Percentiles rank a stretch among this genome's conserved stretches.
phyloP scores from a whole-genome alignment of 2,797 vertebrate genomes.

The Epinephelus awoara region DNA sequence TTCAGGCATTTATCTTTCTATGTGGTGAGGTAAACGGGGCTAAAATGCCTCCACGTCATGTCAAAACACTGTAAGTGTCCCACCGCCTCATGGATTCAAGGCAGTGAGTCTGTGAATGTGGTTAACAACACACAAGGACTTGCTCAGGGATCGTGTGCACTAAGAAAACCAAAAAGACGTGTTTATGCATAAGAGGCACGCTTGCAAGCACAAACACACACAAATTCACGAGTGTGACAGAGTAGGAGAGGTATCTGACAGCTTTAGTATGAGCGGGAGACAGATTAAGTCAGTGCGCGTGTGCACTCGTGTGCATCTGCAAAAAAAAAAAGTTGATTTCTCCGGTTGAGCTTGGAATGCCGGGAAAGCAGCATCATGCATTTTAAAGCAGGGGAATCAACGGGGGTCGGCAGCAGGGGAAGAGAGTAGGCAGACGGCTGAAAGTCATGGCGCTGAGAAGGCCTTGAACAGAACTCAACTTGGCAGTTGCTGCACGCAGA shows the following conservation, averaged over 20 bases:
- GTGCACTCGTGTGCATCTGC: conserved; percentile 24
- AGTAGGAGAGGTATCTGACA: conserved; percentile 47
- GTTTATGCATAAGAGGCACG: conserved; percentile 32
- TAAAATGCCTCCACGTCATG: conserved; percentile 35
- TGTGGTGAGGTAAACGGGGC: conserved; percentile 46
- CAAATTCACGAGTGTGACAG: conserved; percentile 34
- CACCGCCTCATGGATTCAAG: conserved; percentile 25
- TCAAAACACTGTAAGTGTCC: conserved; percentile 22
- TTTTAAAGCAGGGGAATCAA: conserved; percentile 58
- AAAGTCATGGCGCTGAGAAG: conserved; percentile 8
- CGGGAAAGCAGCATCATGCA: conserved; percentile 39
- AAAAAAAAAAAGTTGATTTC: conserved; percentile 34
- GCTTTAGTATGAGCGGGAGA: conserved; percentile 26
- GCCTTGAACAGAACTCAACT: conserved; percentile 49
- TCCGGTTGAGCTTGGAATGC: conserved; percentile 33
- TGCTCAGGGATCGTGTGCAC: conserved; percentile 25
- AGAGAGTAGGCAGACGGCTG: conserved; percentile 10
- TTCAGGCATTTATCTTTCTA: conserved; percentile 45
- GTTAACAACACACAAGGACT: conserved; percentile 40
- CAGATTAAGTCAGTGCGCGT: conserved; percentile 38
- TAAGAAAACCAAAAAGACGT: conserved; percentile 48
- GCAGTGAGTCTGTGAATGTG: conserved; percentile 17
- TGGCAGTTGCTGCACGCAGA: conserved; percentile 42
- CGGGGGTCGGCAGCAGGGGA: conserved; percentile 33
- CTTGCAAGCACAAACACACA: conserved; percentile 24